A percentile compares a stretch with the other conserved stretches of the same genome.
phyloP scores from a whole-genome alignment of 2,113 vertebrate genomes.

The Oenanthe melanoleuca region DNA sequence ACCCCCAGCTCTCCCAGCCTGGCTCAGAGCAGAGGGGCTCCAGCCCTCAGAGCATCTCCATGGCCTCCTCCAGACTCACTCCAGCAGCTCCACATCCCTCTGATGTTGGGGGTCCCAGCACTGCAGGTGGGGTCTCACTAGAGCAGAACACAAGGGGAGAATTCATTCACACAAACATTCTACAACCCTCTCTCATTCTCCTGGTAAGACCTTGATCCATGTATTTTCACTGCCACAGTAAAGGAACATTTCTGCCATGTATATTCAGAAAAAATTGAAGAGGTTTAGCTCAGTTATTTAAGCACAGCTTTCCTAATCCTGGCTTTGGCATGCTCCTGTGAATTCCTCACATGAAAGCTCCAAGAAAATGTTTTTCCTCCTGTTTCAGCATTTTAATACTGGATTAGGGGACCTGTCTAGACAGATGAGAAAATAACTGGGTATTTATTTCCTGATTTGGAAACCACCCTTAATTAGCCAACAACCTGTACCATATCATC shows the following conservation, averaged over 20 bases:
- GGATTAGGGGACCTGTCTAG: constrained; percentile 16
- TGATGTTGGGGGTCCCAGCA: not conserved
- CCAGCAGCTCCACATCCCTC: not conserved
- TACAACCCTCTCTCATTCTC: not conserved
- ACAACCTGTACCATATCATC: not conserved
- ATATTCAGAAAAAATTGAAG: not conserved
- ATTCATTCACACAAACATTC: not conserved
- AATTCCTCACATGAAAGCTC: not conserved
- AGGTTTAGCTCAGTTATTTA: not conserved
- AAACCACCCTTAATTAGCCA: not conserved
- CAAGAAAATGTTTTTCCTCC: not conserved
- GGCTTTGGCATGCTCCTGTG: fast-evolving
- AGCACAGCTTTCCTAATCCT: not conserved
- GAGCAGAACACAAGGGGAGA: not conserved
- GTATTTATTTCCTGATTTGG: not conserved
- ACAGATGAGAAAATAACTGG: constrained; percentile 24
- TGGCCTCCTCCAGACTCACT: not conserved
- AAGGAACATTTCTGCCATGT: not conserved
- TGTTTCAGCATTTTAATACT: not conserved
- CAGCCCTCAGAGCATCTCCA: not conserved
- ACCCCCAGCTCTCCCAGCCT: not conserved
- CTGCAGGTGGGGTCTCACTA: not conserved
- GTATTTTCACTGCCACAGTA: not conserved
- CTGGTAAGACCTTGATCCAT: not conserved
- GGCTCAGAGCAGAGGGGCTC: not conserved